phyloP scores from a whole-genome alignment of 1,140 invertebrate genomes.

The Mya arenaria region DNA sequence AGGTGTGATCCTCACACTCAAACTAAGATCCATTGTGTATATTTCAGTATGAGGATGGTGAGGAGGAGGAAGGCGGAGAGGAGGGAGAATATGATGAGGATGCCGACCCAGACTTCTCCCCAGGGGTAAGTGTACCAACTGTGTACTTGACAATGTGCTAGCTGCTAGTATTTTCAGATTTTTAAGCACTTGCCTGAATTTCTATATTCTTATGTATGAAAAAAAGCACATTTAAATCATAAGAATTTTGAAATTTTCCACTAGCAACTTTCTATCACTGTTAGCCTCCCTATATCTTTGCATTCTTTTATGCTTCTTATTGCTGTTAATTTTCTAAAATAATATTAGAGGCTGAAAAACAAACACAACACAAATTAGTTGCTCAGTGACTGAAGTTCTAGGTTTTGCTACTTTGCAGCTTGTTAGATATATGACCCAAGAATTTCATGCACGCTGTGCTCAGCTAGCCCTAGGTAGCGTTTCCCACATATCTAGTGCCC shows the following conservation, averaged over 20 bases:
- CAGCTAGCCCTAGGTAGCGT: slow-evolving; percentile 25
- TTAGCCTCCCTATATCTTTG: too few species aligned
- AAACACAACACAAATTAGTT: background rate
- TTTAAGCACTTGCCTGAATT: background rate
- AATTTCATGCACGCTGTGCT: slow-evolving; percentile 39
- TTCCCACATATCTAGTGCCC: slow-evolving; percentile 40
- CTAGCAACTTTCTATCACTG: too few species aligned
- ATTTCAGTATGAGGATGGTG: slow-evolving; percentile 74
- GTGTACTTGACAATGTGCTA: background rate
- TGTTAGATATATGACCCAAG: slow-evolving; percentile 7
- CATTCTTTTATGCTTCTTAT: too few species aligned
- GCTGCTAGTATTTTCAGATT: background rate
- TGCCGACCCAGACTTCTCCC: slow-evolving; percentile 72
- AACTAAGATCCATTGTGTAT: slow-evolving; percentile 56
- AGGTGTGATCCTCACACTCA: too few species aligned
- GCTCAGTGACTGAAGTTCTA: too few species aligned
- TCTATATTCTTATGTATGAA: too few species aligned
- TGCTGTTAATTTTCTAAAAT: too few species aligned
- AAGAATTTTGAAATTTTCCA: too few species aligned
- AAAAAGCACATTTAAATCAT: too few species aligned
- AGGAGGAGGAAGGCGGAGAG: slow-evolving; percentile 71
- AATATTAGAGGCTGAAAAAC: too few species aligned
- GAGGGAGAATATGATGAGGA: slow-evolving; percentile 75
- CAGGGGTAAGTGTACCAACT: slow-evolving; percentile 62
- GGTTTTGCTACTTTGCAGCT: too few species aligned